A percentile compares a stretch with the other conserved stretches of the same genome.
Evolutionary conservation across 2,888 invertebrate genomes (phyloP).

Genomic region (Cepaea hortensis): DNA sequence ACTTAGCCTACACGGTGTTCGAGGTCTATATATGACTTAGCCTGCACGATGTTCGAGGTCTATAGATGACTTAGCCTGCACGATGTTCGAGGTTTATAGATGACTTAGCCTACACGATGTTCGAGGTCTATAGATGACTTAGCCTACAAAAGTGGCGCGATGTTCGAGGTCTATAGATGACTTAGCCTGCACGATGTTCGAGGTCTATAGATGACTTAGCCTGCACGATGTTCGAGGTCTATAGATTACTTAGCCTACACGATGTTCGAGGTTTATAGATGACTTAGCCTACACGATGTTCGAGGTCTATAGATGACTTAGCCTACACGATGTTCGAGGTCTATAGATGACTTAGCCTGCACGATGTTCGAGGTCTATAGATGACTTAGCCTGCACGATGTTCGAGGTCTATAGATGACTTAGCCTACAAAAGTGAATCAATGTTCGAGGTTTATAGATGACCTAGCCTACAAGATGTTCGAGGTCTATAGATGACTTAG

Average conservation of each 20-base stretch:
- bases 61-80: too few relatives aligned
- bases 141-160: conserved; percentile 81
- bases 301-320: conserved; percentile 80
- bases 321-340: too few relatives aligned
- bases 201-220: conserved; percentile 81
- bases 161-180: conserved; percentile 80
- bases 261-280: conserved; percentile 80
- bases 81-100: too few relatives aligned
- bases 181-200: conserved; percentile 81
- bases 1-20: conserved; percentile 57
- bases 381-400: too few relatives aligned
- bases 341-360: too few relatives aligned
- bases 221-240: conserved; percentile 81
- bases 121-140: conserved; percentile 7
- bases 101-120: too few relatives aligned
- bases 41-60: too few relatives aligned
- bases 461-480: conserved; percentile 80
- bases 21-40: too few relatives aligned
- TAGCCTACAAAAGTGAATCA: too few relatives aligned
- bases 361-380: too few relatives aligned
- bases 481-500: conserved; percentile 81
- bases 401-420: too few relatives aligned
- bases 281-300: conserved; percentile 77
- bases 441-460: too few relatives aligned
- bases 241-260: conserved; percentile 80